Conservation (phyloP, 2,113 vertebrate genomes). For the Alosa alosa region DNA sequence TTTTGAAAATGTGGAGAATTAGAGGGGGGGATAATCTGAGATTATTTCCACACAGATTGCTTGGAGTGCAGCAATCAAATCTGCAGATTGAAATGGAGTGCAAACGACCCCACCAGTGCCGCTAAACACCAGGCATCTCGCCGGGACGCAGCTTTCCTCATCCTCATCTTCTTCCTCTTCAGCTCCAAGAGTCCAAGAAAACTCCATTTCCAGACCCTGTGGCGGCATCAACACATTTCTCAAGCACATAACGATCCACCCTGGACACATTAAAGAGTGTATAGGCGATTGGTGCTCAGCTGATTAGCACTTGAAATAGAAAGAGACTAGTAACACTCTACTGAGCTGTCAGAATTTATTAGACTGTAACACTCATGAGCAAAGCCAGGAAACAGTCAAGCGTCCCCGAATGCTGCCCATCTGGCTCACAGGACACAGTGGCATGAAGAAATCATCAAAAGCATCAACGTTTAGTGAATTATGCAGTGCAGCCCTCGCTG, state of each 20-base stretch:
- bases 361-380: slow-evolving; percentile 56
- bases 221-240: background rate
- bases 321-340: slow-evolving; percentile 36
- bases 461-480: slow-evolving; percentile 38
- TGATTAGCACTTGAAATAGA: slow-evolving; percentile 57
- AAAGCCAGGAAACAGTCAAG: slow-evolving; percentile 45
- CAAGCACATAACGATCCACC: background rate
- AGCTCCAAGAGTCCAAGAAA: background rate
- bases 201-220: background rate
- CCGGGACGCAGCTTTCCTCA: background rate
- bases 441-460: slow-evolving; percentile 68
- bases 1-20: slow-evolving; percentile 56
- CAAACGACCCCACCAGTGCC: slow-evolving; percentile 46
- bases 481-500: background rate
- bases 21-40: slow-evolving; percentile 61
- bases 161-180: background rate
- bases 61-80: slow-evolving; percentile 60
- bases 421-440: slow-evolving; percentile 56
- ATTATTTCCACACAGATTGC: slow-evolving; percentile 66
- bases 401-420: slow-evolving; percentile 59
- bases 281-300: slow-evolving; percentile 10
- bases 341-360: slow-evolving; percentile 55
- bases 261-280: background rate
- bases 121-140: background rate
- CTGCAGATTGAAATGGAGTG: slow-evolving; percentile 58